Evolutionary conservation across 2,888 invertebrate species (phyloP).

Genomic region (Pollenia amentaria): DNA sequence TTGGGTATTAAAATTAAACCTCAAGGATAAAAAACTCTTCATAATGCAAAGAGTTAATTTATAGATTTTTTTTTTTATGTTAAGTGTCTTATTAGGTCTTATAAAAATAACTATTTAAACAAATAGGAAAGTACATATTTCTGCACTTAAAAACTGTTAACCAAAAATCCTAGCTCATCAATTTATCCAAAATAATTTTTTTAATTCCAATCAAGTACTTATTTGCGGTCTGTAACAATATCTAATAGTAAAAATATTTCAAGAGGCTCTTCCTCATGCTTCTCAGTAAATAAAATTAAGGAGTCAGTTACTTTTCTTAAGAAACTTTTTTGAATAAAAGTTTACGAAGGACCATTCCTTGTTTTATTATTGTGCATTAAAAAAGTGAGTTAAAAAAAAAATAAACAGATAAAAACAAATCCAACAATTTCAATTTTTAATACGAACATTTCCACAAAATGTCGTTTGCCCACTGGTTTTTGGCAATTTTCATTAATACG

Average conservation of each 20-base stretch:
- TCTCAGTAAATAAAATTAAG: conserved; percentile 39
- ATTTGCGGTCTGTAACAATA: neutral
- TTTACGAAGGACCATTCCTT: conserved; percentile 21
- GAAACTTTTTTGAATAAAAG: conserved; percentile 32
- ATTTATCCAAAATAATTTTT: neutral
- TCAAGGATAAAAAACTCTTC: too few relatives aligned
- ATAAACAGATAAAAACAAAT: conserved; percentile 59
- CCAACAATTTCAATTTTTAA: conserved; percentile 70
- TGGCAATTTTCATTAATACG: conserved; percentile 65
- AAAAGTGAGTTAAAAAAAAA: neutral
- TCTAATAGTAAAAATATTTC: neutral
- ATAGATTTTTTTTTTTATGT: too few relatives aligned
- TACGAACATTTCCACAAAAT: conserved; percentile 70
- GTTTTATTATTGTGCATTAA: conserved; percentile 41
- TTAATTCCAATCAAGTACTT: neutral
- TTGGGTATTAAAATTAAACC: too few relatives aligned
- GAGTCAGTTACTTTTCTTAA: conserved; percentile 37
- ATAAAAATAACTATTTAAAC: too few relatives aligned
- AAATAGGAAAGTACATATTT: too few relatives aligned
- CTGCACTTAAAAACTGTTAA: neutral
- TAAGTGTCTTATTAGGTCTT: too few relatives aligned
- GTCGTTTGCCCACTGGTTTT: conserved; percentile 59
- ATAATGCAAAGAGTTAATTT: too few relatives aligned
- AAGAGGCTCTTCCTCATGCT: neutral
- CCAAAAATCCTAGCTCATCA: neutral